phyloP scores from a whole-genome alignment of 2,113 vertebrate species.

The Mustelus asterias region DNA sequence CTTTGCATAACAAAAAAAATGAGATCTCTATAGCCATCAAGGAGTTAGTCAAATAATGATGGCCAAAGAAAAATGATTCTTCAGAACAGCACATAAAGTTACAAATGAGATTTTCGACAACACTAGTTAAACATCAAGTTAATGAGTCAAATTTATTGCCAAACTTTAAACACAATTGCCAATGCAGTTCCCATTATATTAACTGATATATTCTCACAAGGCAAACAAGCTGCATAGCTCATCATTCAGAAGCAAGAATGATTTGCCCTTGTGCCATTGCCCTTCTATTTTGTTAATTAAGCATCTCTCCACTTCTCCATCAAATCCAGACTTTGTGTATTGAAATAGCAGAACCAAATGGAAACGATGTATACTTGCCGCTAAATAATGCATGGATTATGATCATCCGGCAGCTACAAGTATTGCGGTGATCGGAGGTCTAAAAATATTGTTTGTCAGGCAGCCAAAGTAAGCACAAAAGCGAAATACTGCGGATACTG shows the following conservation, averaged over 20 bases:
- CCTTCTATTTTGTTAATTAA: not conserved
- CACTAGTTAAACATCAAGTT: not conserved
- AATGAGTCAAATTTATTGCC: not conserved
- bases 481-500: not conserved
- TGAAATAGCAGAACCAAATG: constrained; percentile 14
- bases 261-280: not conserved
- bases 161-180: not conserved
- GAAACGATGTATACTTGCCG: not conserved
- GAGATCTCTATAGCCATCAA: not conserved
- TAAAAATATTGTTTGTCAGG: not conserved
- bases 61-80: not conserved
- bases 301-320: not conserved
- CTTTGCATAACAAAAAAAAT: not conserved
- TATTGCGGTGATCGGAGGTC: not conserved
- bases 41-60: not conserved
- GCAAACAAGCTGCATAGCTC: not conserved
- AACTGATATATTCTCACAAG: not conserved
- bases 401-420: not conserved
- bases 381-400: not conserved
- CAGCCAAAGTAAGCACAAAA: not conserved
- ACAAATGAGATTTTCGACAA: not conserved
- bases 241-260: not conserved
- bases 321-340: not conserved
- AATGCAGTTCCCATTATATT: not conserved
- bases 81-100: not conserved